Evolutionary conservation across 1,140 invertebrate species (phyloP).

Genomic region (Neotoxoptera formosana): DNA sequence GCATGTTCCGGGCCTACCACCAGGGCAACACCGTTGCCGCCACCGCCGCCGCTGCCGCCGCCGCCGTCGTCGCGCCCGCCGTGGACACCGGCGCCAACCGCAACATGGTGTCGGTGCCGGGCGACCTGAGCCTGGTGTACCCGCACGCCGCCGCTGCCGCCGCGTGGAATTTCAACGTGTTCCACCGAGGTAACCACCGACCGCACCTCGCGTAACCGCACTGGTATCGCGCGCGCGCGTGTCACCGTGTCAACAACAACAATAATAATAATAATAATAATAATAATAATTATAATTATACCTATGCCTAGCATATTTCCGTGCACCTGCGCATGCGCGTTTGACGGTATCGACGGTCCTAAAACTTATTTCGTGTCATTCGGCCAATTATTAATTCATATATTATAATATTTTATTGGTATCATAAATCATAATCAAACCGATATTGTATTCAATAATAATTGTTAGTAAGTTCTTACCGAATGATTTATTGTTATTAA

Average conservation of each 20-base stretch:
- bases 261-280: no score
- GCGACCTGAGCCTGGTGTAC: conserved; percentile 39
- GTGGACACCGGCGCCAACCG: conserved; percentile 35
- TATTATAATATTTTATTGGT: no score
- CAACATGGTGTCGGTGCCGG: conserved; percentile 15
- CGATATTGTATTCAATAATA: neutral
- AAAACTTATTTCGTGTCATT: no score
- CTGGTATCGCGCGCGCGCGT: no score
- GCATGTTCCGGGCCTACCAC: conserved; percentile 52
- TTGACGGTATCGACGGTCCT: no score
- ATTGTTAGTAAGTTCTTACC: neutral
- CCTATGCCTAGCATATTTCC: no score
- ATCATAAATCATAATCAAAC: neutral
- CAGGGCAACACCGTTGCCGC: conserved; percentile 16
- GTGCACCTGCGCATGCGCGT: no score
- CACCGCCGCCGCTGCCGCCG: neutral
- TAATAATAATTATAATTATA: no score
- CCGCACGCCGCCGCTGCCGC: conserved; percentile 31
- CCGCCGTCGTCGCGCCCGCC: neutral
- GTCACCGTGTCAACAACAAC: neutral
- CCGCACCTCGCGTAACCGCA: neutral
- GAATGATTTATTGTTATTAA: neutral
- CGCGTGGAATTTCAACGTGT: conserved; percentile 52
- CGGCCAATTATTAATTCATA: no score
- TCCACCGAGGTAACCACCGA: conserved; percentile 36